phyloP scores from a whole-genome alignment of 2,113 vertebrate genomes.

The Toxotes chatareus region DNA sequence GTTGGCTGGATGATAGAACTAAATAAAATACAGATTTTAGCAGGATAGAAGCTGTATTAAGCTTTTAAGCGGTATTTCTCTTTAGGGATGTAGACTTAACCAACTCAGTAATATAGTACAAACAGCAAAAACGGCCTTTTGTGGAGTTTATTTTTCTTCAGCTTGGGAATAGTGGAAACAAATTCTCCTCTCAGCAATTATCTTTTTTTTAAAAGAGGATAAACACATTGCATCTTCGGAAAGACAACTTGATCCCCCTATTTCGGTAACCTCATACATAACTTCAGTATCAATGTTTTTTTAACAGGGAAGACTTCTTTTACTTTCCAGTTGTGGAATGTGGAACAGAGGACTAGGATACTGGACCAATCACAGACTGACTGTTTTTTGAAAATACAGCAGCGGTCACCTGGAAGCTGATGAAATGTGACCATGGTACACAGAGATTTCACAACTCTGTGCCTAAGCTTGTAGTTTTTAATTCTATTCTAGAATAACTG shows the following conservation, averaged over 20 bases:
- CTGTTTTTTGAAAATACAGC: background rate
- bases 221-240: background rate
- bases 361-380: conserved; percentile 4
- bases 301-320: background rate
- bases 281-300: background rate
- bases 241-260: background rate
- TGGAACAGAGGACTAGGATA: background rate
- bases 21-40: background rate
- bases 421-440: conserved; percentile 1
- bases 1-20: background rate
- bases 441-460: background rate
- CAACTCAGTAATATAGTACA: background rate
- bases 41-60: background rate
- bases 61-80: background rate
- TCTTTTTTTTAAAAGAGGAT: background rate
- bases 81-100: background rate
- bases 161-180: background rate
- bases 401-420: background rate
- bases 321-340: conserved; percentile 2
- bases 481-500: background rate
- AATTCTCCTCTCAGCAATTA: background rate
- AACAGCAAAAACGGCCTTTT: background rate
- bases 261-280: conserved; percentile 4
- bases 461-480: background rate
- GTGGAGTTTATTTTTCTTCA: background rate